Percentiles rank a stretch among this genome's conserved stretches.
Evolutionary conservation across 2,888 invertebrate genomes (phyloP).

Genomic region (Elysia crispata): DNA sequence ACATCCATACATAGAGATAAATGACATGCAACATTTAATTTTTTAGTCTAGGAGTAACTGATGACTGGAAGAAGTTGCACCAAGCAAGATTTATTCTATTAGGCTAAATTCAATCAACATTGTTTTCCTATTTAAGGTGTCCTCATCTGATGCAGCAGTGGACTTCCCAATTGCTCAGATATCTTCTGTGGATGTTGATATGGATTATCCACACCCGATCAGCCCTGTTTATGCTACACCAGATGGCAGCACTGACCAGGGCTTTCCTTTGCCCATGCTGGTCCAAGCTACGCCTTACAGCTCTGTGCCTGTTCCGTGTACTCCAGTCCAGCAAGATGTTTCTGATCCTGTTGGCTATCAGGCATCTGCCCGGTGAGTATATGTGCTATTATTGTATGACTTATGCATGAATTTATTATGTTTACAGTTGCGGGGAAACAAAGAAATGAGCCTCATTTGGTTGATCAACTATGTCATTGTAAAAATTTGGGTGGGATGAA

Average conservation of each 20-base stretch:
- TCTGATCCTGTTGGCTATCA: not conserved
- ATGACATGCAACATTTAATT: too few species aligned
- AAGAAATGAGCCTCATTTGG: too few species aligned
- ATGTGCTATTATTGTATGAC: not conserved
- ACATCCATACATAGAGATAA: too few species aligned
- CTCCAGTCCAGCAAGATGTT: slow-evolving; percentile 5
- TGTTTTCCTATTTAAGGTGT: not conserved
- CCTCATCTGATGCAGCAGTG: not conserved
- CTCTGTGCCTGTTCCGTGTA: slow-evolving; percentile 64
- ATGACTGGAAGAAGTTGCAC: too few species aligned
- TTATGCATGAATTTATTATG: too few species aligned
- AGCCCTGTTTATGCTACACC: slow-evolving; percentile 58
- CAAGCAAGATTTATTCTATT: too few species aligned
- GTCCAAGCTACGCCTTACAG: slow-evolving; percentile 61
- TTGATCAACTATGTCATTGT: too few species aligned
- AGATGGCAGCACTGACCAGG: slow-evolving; percentile 51
- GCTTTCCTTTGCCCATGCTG: slow-evolving; percentile 36
- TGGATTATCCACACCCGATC: slow-evolving; percentile 26
- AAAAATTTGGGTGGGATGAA: too few species aligned
- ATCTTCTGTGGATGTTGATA: slow-evolving; percentile 67
- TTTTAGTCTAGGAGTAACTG: too few species aligned
- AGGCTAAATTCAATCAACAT: too few species aligned
- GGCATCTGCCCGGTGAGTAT: not conserved
- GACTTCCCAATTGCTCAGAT: slow-evolving; percentile 59
- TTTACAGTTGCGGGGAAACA: too few species aligned